Evolutionary conservation across 1,140 invertebrate genomes (phyloP), one percentile per base, ranked within the genome.

Genomic region (Brachionus rotundiformis): DNA sequence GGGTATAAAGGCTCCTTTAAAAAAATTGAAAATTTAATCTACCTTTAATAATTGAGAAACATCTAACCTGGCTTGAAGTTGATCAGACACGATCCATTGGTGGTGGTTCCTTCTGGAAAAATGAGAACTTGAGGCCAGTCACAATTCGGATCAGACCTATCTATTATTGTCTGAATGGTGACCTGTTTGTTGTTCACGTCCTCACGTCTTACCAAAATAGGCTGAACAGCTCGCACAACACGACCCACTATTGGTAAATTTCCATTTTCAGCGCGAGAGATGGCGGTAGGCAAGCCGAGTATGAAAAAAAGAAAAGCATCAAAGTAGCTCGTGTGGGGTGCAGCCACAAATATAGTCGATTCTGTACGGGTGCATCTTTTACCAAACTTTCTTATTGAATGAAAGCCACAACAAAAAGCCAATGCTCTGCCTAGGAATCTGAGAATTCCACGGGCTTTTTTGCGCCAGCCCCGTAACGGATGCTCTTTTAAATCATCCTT

Each of bases 101-200:
- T 96, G 86, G 94, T 96, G 0, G 95, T 97, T 36, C 95, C 95
- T 87, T 98, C 95, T 0, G 95, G 94, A 88, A 97, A 98, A 83
- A 98, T 95, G 75, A 96, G 90, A 27, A 97, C 92, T 90, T 95
- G 94, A n/a, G 94, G 94, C 94, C 95, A 98, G 84, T 93, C 91
- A 73, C 93, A 91, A 49, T 92, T 90, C 0, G 93, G 94, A 0
- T 92, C 93, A 0, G 93, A 93, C 77, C 95, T 90, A 79, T 92
- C 90, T 47, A 94, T 93, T 82, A 98, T 97, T 85, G 96, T 93
- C 85, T 93, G 92, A 81, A 96, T 94, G 1, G 94, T 95, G 84
- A 93, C 94, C 84, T 94, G 92, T 2, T 95, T 88, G 0, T 95
- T 97, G 86, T 95, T 92, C 0, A 93, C 93, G 89, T 96, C 94